These are phyloP conservation scores for Autographa pulchrina DNA, from an alignment of 2,888 invertebrate species.

Conservation along the genomic window DNA sequence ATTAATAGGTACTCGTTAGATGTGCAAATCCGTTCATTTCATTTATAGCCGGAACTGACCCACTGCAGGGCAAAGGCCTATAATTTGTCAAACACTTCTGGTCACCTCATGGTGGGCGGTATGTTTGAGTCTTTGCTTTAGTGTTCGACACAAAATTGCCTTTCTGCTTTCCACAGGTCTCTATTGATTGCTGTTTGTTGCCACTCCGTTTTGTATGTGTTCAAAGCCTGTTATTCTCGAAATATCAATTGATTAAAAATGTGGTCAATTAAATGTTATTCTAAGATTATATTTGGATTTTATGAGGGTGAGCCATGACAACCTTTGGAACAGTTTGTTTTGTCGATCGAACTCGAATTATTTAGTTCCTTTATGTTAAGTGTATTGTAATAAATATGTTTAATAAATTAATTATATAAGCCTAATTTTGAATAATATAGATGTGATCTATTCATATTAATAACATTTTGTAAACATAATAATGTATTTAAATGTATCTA, in stretches of 20 bases:
- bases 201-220: neutral
- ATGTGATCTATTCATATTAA: neutral
- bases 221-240: neutral
- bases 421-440: neutral
- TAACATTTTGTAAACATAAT: too few relatives aligned
- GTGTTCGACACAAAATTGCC: too few relatives aligned
- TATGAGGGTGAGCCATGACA: constrained; percentile 2
- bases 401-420: neutral
- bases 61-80: too few relatives aligned
- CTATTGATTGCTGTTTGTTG: too few relatives aligned
- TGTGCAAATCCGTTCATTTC: too few relatives aligned
- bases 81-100: too few relatives aligned
- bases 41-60: too few relatives aligned
- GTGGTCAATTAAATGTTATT: constrained; percentile 7
- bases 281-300: neutral
- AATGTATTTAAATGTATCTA: too few relatives aligned
- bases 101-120: too few relatives aligned
- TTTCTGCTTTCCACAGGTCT: too few relatives aligned
- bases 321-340: neutral
- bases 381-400: neutral
- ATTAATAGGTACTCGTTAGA: too few relatives aligned
- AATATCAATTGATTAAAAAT: neutral
- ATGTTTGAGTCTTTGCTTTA: too few relatives aligned
- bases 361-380: constrained; percentile 7
- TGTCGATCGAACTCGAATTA: neutral